phyloP scores from a whole-genome alignment of 2,888 invertebrate species.

The Mongoloraphidia duomilia region DNA sequence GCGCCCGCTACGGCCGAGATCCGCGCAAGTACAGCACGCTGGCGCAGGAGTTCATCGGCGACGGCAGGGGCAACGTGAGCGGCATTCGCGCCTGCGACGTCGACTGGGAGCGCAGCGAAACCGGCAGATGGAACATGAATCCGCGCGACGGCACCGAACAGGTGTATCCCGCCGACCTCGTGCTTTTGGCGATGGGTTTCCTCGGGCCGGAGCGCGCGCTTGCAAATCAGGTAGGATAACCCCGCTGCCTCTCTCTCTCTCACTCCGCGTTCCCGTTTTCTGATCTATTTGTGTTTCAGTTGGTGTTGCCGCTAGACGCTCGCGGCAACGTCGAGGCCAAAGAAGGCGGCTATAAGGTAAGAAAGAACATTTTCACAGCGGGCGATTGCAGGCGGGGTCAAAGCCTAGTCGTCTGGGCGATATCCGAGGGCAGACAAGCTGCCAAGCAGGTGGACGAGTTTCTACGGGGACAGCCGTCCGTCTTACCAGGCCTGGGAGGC shows the following conservation, averaged over 20 bases:
- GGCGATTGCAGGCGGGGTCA: conserved; percentile 99
- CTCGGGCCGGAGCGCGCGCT: conserved; percentile 87
- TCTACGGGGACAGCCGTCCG: conserved; percentile 55
- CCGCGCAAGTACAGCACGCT: conserved; percentile 87
- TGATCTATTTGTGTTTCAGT: conserved; percentile 22
- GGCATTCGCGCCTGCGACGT: conserved; percentile 85
- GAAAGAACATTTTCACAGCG: conserved; percentile 82
- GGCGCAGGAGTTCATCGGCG: conserved; percentile 88
- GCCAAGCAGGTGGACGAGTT: conserved; percentile 84
- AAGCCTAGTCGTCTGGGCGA: conserved; percentile 97
- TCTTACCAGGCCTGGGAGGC: conserved; percentile 86
- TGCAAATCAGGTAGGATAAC: conserved; percentile 51
- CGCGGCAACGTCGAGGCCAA: conserved; percentile 83
- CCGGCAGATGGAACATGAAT: conserved; percentile 88
- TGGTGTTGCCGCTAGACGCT: conserved; percentile 66
- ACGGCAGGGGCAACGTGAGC: conserved; percentile 75
- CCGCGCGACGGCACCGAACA: conserved; percentile 69
- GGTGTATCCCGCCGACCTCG: conserved; percentile 75
- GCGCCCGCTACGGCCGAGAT: conserved; percentile 76
- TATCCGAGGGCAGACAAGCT: conserved; percentile 94
- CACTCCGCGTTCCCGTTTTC: background rate
- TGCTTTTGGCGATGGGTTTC: conserved; percentile 97
- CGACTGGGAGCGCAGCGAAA: conserved; percentile 83
- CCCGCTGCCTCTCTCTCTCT: too few relatives aligned
- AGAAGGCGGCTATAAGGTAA: conserved; percentile 82